phyloP scores from a whole-genome alignment of 2,113 vertebrate species.

The Myanophis thanlyinensis region DNA sequence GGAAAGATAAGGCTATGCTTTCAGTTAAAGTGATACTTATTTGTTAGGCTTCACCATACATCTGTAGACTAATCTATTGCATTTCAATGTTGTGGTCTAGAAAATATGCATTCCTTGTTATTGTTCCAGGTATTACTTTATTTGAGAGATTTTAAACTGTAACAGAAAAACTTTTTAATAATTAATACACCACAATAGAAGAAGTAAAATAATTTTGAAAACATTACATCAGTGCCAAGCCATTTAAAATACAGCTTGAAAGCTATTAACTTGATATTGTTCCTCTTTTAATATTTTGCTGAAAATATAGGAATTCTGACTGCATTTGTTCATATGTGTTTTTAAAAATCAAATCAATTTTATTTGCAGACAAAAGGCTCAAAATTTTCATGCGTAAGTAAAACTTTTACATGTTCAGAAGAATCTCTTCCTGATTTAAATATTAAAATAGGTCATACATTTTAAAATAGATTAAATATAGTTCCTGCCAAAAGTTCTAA shows the following conservation, averaged over 20 bases:
- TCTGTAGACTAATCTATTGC: not conserved
- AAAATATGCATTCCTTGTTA: not conserved
- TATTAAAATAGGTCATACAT: not conserved
- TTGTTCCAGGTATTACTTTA: not conserved
- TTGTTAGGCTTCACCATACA: not conserved
- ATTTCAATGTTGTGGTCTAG: conserved; percentile 1
- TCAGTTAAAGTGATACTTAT: not conserved
- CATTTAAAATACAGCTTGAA: not conserved
- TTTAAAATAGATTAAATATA: not conserved
- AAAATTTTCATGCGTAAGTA: not conserved
- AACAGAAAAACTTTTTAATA: not conserved
- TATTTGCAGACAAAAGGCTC: not conserved
- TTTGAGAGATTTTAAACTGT: not conserved
- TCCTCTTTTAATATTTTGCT: not conserved
- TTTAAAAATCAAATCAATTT: not conserved
- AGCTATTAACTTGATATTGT: not conserved
- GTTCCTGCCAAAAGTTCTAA: not conserved
- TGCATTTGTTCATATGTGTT: not conserved
- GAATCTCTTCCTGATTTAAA: not conserved
- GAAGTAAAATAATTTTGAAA: not conserved
- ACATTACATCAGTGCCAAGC: not conserved
- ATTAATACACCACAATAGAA: not conserved
- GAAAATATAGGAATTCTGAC: not conserved
- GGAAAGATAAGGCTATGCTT: not conserved
- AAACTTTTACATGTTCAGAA: not conserved